These are phyloP conservation scores for Hylaea fasciaria DNA, from an alignment of 2,888 invertebrate genomes.

Conservation along the genomic window DNA sequence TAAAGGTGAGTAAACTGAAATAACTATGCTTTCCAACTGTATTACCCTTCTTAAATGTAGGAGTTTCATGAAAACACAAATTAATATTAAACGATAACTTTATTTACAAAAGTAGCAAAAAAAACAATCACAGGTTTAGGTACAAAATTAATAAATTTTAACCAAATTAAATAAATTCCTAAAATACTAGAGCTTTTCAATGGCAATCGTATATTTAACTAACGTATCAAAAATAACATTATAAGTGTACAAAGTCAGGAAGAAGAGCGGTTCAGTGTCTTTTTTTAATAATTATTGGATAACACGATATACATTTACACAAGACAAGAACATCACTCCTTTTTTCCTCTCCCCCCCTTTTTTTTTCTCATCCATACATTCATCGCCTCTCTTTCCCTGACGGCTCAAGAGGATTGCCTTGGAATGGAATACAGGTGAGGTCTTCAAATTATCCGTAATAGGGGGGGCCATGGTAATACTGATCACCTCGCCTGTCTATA, in stretches of 20 bases:
- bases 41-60: no score
- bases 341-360: no score
- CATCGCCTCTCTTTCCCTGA: no score
- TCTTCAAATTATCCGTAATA: conserved; percentile 59
- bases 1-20: no score
- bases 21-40: no score
- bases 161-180: conserved; percentile 1
- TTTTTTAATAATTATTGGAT: no score
- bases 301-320: no score
- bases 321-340: no score
- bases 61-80: neutral
- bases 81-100: neutral
- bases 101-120: conserved; percentile 28
- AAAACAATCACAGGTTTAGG: conserved; percentile 18
- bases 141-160: neutral
- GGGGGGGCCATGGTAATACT: conserved; percentile 60
- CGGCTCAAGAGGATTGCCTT: neutral
- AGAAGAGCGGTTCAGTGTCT: no score
- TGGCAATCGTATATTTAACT: neutral
- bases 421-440: neutral
- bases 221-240: no score
- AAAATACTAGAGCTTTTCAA: conserved; percentile 4
- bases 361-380: no score
- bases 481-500: conserved; percentile 66
- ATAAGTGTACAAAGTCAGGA: no score